A percentile compares a stretch with the other conserved stretches of the same genome.
These are phyloP conservation scores for Diacarnus erythraeanus DNA, from an alignment of 37 sponge, comb jelly and placozoan genomes.

Conservation along the genomic window DNA sequence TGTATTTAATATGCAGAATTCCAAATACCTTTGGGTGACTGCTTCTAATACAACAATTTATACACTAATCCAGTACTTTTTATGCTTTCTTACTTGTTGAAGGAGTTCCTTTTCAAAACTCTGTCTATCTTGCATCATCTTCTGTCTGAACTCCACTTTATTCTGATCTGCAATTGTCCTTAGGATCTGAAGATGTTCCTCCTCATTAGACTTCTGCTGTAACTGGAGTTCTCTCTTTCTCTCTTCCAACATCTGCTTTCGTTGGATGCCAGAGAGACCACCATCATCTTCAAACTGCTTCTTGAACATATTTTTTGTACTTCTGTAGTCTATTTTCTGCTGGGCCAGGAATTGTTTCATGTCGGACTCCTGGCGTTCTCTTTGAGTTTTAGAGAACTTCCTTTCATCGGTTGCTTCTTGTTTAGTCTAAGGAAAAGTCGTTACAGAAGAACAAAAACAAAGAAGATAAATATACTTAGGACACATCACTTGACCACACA, in stretches of 20 bases:
- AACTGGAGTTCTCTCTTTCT: slow-evolving; percentile 66
- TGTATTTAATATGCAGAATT: too few relatives aligned
- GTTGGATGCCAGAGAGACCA: slow-evolving; percentile 35
- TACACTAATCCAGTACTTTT: too few relatives aligned
- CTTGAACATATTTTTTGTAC: slow-evolving; percentile 73
- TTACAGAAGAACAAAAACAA: not conserved
- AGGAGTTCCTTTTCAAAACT: slow-evolving; percentile 77
- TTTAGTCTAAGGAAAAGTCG: slow-evolving; percentile 34
- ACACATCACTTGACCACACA: not conserved
- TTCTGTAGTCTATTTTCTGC: slow-evolving; percentile 84
- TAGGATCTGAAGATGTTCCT: slow-evolving; percentile 72
- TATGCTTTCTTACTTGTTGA: slow-evolving; percentile 64
- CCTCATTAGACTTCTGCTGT: slow-evolving; percentile 71
- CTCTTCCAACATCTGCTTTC: slow-evolving; percentile 71
- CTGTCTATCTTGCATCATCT: slow-evolving; percentile 73
- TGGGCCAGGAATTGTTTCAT: slow-evolving; percentile 86
- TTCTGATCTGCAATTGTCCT: slow-evolving; percentile 66
- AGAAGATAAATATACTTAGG: not conserved
- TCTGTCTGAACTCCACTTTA: slow-evolving; percentile 70
- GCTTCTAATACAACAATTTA: too few relatives aligned
- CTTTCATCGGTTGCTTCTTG: slow-evolving; percentile 69
- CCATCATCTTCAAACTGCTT: slow-evolving; percentile 74
- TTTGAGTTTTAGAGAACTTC: slow-evolving; percentile 58
- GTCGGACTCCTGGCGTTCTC: slow-evolving; percentile 80
- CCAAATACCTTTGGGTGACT: too few relatives aligned